These are phyloP conservation scores for Phocides pigmalion DNA, from an alignment of 1,140 invertebrate species.

Conservation along the genomic window DNA sequence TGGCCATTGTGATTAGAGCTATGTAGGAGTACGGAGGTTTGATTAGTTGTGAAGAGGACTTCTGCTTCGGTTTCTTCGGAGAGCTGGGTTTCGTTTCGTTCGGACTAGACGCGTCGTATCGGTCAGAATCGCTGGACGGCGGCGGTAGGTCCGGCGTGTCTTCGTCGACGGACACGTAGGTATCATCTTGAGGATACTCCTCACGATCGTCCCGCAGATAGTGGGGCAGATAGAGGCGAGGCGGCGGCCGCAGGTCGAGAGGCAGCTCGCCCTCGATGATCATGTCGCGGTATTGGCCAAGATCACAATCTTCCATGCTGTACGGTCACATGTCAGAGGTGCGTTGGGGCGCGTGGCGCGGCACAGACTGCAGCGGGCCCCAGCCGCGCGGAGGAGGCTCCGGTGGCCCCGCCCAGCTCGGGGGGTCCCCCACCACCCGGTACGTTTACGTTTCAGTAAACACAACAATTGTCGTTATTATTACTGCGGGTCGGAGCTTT, in stretches of 20 bases:
- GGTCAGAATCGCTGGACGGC: constrained; percentile 70
- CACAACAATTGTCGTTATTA: constrained; percentile 84
- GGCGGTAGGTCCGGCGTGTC: constrained; percentile 71
- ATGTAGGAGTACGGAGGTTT: constrained; percentile 99
- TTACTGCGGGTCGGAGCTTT: constrained; percentile 81
- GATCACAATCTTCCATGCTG: constrained; percentile 78
- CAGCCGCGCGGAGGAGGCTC: constrained; percentile 44
- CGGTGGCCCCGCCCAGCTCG: constrained; percentile 50
- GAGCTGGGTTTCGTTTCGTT: constrained; percentile 64
- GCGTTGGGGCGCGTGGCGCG: constrained; percentile 65
- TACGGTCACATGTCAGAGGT: constrained; percentile 74
- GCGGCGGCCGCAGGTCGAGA: constrained; percentile 72
- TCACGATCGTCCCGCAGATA: constrained; percentile 67
- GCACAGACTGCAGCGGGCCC: constrained; percentile 51
- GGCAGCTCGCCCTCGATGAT: constrained; percentile 77
- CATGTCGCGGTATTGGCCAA: constrained; percentile 76
- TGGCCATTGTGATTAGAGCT: constrained; percentile 98
- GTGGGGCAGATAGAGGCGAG: constrained; percentile 71
- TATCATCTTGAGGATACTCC: constrained; percentile 70
- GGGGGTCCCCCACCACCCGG: constrained; percentile 47
- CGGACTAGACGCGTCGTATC: constrained; percentile 72
- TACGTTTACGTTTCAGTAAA: constrained; percentile 82
- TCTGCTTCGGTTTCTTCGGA: constrained; percentile 73
- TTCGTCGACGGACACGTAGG: constrained; percentile 76
- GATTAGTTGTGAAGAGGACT: constrained; percentile 73